phyloP scores from a whole-genome alignment of 2,888 invertebrate genomes.

The Oxytorus armatus region DNA sequence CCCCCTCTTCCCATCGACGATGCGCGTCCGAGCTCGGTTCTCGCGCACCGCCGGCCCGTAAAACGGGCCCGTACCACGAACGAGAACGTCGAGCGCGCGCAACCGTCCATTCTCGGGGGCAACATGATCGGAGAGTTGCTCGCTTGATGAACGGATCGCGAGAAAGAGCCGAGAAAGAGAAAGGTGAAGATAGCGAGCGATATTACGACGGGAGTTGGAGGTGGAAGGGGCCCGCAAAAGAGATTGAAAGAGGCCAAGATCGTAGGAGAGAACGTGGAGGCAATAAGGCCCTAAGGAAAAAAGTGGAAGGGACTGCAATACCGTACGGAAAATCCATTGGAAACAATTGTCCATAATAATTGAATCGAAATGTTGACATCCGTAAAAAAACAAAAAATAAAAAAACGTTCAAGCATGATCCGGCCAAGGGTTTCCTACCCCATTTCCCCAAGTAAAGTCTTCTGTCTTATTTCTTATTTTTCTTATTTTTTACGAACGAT shows the following conservation, averaged over 20 bases:
- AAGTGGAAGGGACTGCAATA: too few relatives aligned
- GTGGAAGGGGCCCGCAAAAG: neutral
- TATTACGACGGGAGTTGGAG: slow-evolving; percentile 20
- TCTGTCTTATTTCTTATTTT: too few relatives aligned
- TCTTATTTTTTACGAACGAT: too few relatives aligned
- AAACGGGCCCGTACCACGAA: slow-evolving; percentile 58
- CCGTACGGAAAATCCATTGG: too few relatives aligned
- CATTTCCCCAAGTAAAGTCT: too few relatives aligned
- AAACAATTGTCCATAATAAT: too few relatives aligned
- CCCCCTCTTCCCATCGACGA: neutral
- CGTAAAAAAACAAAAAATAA: too few relatives aligned
- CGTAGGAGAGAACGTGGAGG: slow-evolving; percentile 39
- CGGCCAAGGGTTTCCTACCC: too few relatives aligned
- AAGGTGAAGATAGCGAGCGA: slow-evolving; percentile 39
- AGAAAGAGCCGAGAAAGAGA: slow-evolving; percentile 41
- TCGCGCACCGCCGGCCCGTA: slow-evolving; percentile 41
- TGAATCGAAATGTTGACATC: too few relatives aligned
- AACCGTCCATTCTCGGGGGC: slow-evolving; percentile 48
- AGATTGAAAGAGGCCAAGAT: slow-evolving; percentile 22
- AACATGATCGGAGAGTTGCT: slow-evolving; percentile 24
- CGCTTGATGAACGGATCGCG: too few relatives aligned
- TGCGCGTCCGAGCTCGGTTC: slow-evolving; percentile 19
- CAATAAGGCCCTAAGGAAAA: too few relatives aligned
- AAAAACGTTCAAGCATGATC: too few relatives aligned
- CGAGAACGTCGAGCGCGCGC: slow-evolving; percentile 51